Base-by-base conservation (phyloP, 2,888 invertebrate genomes). In the Troides aeacus region DNA sequence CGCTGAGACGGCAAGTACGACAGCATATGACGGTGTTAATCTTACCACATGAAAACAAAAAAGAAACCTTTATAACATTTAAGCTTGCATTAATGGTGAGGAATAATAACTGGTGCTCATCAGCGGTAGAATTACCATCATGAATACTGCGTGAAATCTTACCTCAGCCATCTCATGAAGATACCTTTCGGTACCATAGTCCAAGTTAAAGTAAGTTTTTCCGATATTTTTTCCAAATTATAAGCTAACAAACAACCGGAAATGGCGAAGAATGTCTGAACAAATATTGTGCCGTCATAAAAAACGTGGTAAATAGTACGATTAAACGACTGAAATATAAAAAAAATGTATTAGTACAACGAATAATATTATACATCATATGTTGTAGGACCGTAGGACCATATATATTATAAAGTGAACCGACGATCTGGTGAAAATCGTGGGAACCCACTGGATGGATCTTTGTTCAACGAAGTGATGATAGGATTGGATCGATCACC, bases 221-320 rank as follows among this genome's bases (percentile, higher is more conserved):
- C 79, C 0, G 75, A 67, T 62, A 74, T 69, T 6, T 71, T 24
- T 73, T 79, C 74, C n/a, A 78, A 71, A 64, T 79, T 76, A 61
- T 79, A 81, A 12, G 79, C 76, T 24, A 81, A 66, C 2, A 83
- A 71, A 68, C 78, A 81, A 24, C 81, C 81, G 1, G 81, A 79
- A 24, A 81, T 77, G 6, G 79, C 70, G 72, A 83, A 80, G 74
- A 82, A 83, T 1, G 79, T 75, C 63, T 81, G 82, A 0, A 81
- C 77, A 18, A 81, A 72, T 62, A 81, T 66, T 17, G 74, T 69
- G 3, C 81, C 83, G 64, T 80, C 79, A 68, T 75, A 75, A 21
- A 80, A 66, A 21, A 82, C 18, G 61, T 77, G 78, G 70, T 76
- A 76, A 46, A 74, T 60, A 0, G 77, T 58, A 42, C 75, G 75